Evolutionary conservation across 2,113 vertebrate genomes (phyloP).

Genomic region (Labeo rohita): DNA sequence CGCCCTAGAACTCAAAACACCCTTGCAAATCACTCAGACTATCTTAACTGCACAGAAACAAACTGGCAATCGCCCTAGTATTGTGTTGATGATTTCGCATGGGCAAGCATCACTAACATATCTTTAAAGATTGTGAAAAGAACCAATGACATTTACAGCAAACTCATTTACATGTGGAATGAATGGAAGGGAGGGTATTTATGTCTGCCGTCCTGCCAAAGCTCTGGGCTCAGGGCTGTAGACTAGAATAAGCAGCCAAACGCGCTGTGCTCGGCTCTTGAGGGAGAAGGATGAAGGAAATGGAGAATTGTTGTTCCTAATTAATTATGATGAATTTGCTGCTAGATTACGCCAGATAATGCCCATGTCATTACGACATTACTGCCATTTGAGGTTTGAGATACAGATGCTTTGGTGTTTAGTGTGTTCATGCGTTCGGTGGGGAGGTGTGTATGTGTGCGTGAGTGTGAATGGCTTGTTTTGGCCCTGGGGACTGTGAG

Average conservation of each 20-base stretch:
- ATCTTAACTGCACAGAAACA: background rate
- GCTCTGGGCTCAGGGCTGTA: constrained; percentile 23
- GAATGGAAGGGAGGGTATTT: constrained; percentile 22
- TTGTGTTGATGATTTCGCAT: background rate
- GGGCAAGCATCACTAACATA: background rate
- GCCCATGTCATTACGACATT: constrained; percentile 73
- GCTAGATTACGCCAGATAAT: constrained; percentile 75
- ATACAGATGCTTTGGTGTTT: constrained; percentile 51
- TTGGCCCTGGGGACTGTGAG: constrained; percentile 59
- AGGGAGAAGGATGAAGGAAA: constrained; percentile 58
- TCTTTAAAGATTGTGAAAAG: constrained; percentile 26
- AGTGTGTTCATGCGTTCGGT: constrained; percentile 46
- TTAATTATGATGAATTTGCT: constrained; percentile 73
- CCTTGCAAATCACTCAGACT: background rate
- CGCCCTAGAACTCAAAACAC: background rate
- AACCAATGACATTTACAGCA: constrained; percentile 25
- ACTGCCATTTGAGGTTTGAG: constrained; percentile 61
- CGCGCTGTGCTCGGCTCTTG: constrained; percentile 54
- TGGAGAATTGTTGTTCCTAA: constrained; percentile 69
- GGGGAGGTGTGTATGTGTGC: constrained; percentile 39
- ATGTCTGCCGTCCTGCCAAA: constrained; percentile 25
- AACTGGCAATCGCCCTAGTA: background rate
- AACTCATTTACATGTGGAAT: constrained; percentile 21
- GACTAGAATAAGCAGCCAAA: constrained; percentile 2
- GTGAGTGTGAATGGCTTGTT: constrained; percentile 50